phyloP scores from a whole-genome alignment of 2,113 vertebrate genomes.

The Lasiurus borealis region DNA sequence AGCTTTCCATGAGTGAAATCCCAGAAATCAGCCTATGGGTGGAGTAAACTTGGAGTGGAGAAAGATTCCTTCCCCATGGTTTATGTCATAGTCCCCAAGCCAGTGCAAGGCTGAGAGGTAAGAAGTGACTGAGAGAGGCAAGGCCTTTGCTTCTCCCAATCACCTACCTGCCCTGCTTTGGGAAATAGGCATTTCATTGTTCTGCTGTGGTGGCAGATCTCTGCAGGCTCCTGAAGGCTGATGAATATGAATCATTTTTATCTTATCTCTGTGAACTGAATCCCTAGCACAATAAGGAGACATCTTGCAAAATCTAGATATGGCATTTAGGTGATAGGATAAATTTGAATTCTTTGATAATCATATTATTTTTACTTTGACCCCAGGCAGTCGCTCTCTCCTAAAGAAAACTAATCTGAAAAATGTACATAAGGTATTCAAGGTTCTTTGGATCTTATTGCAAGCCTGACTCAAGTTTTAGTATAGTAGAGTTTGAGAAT shows the following conservation, averaged over 20 bases:
- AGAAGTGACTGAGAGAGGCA: not conserved
- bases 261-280: conserved; percentile 23
- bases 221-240: not conserved
- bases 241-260: conserved; percentile 35
- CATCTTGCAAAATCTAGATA: conserved; percentile 29
- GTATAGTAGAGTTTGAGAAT: conserved; percentile 26
- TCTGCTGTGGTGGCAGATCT: not conserved
- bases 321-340: conserved; percentile 37
- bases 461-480: conserved; percentile 1
- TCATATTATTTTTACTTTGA: conserved; percentile 67
- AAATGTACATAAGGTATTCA: conserved; percentile 21
- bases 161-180: not conserved
- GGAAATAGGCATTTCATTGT: not conserved
- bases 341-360: conserved; percentile 44
- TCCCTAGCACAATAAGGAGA: conserved; percentile 12
- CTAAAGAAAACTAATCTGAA: conserved; percentile 33
- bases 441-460: not conserved
- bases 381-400: conserved; percentile 6
- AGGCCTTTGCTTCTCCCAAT: not conserved
- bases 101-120: not conserved
- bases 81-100: not conserved
- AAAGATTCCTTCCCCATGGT: not conserved
- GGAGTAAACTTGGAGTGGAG: not conserved
- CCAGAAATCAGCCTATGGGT: not conserved
- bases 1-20: not conserved